Conservation (phyloP, 2,113 vertebrate genomes). For the Labrus mixtus region DNA sequence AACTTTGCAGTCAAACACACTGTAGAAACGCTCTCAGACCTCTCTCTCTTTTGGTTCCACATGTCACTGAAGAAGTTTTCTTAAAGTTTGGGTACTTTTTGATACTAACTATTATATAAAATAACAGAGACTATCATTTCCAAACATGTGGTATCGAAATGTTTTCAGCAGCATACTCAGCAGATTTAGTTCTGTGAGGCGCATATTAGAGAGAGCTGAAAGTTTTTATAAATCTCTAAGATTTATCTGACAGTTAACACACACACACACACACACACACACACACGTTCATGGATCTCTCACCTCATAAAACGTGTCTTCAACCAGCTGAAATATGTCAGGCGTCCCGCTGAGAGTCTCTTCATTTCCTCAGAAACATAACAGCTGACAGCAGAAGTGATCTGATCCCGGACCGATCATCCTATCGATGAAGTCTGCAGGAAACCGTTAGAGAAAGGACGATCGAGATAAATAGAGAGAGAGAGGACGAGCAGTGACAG, state of each 20-base stretch:
- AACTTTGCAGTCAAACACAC: too few relatives aligned
- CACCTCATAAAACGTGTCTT: neutral
- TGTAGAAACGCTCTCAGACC: too few relatives aligned
- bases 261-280: too few relatives aligned
- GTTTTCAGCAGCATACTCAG: too few relatives aligned
- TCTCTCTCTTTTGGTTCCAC: too few relatives aligned
- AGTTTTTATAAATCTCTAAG: neutral
- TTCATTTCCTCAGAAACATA: neutral
- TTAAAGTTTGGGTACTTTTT: too few relatives aligned
- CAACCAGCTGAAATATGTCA: neutral
- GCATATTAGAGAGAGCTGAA: too few relatives aligned
- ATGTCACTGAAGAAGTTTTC: too few relatives aligned
- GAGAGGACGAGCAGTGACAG: slow-evolving; percentile 1
- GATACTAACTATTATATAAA: too few relatives aligned
- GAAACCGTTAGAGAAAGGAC: neutral
- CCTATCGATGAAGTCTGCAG: neutral
- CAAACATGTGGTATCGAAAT: too few relatives aligned
- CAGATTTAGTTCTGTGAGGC: too few relatives aligned
- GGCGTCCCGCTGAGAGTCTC: neutral
- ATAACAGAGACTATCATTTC: too few relatives aligned
- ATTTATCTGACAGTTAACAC: neutral
- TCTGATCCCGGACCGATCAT: neutral
- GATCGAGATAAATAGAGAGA: neutral
- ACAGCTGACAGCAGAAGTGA: neutral
- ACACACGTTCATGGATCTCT: neutral